Base-by-base conservation (phyloP, 2,797 vertebrate species). In the Tolypeutes matacus region DNA sequence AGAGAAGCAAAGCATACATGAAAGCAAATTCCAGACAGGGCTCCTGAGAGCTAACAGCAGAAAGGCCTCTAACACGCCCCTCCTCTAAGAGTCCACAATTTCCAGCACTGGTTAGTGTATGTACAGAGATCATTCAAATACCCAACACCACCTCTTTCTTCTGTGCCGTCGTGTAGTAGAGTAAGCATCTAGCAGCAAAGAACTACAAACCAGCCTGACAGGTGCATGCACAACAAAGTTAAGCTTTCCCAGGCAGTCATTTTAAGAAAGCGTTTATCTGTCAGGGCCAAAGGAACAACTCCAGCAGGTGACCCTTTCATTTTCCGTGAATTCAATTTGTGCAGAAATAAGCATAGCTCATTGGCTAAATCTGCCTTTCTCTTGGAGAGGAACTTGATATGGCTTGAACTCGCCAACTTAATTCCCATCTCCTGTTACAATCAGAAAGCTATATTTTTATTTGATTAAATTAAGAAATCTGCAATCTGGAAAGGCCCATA, bases 321-420 rank as follows among this genome's bases (percentile, higher is more conserved):
- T 93, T 90, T 70, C 51, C 31, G 72, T 73, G 93, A 96, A 96
- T 93, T 97, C 90, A 96, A 87, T 96, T 96, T 96, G 89, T 80
- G 83, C 64, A 84, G 70, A 65, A 95, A 90, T 64, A 89, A 89
- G 76, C 88, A 96, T 80, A 93, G 72, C 90, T 97, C 84, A 51
- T 85, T 70, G 67, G 73, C 85, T 95, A 96, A 95, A 89, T 89
- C 92, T 95, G 85, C 51, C 90, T 82, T 86, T 94, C 36, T 91
- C 53, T 81, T 92, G n/a, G 65, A 70, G 56, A 84, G 84, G 39
- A 97, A 92, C 49, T 89, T 85, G 87, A 94, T 89, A 94, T 1
- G 13, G n/a, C 85, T 96, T 87, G 62, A 93, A 78, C 86, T 88
- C 67, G 29, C 67, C 69, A 81, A 90, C 85, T 92, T 96, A 87